Evolutionary conservation across 2,113 vertebrate genomes (phyloP), one percentile per base, ranked within the genome.

Genomic region (Oryzias woworae): DNA sequence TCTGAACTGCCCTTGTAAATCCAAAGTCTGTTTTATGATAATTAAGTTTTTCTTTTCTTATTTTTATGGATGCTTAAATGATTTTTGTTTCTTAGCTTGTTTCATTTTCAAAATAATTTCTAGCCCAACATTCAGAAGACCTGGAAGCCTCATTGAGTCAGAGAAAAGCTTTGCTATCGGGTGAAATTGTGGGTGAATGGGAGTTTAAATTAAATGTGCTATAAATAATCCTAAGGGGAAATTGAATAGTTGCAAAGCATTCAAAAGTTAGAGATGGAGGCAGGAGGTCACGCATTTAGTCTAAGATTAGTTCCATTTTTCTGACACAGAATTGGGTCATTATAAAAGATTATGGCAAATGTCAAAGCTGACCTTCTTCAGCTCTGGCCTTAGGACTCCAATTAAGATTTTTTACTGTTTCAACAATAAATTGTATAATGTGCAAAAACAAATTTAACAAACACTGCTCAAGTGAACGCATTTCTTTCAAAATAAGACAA

Each of bases 1-100:
- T 0, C 4, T 58, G 53, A 72, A 69, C 54, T 67, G 60, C 31
- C 74, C 36, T 61, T 70, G 66, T 18, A 45, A 41, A 68, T 71
- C 72, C 24, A 64, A 43, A 13, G 18, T 56, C 26, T 54, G 24
- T 31, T 63, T 71, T 2, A 36, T 3, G 3, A 36, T 36, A 36
- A 36, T 36, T 12, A 2, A 36, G 8, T 36, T 8, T 8, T 20
- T 4, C 1, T 13, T 58, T 58, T 46, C 45, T 26, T 15, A n/a
- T 8, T 41, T 14, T 28, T 64, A 52, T 55, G 24, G 62, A 51
- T 12, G 66, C 44, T 18, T 53, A 44, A 58, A 55, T 47, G 24
- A 23, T 48, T 45, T 36, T 22, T 15, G 51, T 36, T 20, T 66
- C 58, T 56, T 3, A 54, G 53, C 65, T 58, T 16, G 18, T 17